Evolutionary conservation across 2,797 vertebrate genomes (phyloP), one percentile per base, ranked within the genome.

Genomic region (Heteromormyrus szaboi): DNA sequence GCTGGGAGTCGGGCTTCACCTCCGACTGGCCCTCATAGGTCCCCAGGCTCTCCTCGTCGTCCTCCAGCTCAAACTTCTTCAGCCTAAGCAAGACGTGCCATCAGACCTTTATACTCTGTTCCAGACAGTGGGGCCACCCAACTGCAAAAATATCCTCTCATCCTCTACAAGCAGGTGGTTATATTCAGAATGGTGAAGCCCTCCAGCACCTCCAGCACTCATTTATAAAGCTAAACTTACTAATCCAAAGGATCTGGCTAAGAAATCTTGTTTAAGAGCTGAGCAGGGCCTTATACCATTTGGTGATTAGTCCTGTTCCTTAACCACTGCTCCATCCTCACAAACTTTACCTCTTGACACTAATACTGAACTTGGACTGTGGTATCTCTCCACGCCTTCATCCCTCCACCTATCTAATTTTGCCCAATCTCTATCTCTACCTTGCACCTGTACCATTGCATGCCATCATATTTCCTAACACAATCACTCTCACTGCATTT

Each of bases 21-120:
- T 97, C 96, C 6, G 97, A 96, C 50, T 95, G 97, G 0, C 96
- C 90, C 89, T 98, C 99, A 22, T 96, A 97, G 92, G 96, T 98
- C 91, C 95, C 97, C 91, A 98, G 95, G 89, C 97, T 96, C 91
- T 98, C 98, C 0, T 99, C 98, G 41, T 99, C 98, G 88, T 98
- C 97, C 92, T 99, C 98, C 0, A 96, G 96, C 91, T 98, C 97
- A 91, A 98, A 95, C 91, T 99, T 99, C 91, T 96, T 97, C 17
- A 99, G 92, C 88, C 98, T 99, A 86, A 88, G 0, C 91, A 25
- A 84, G 86, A 92, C 0, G n/a, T 37, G 29, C 65, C 65, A 17
- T 72, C 65, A 72, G 65, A 33, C 29, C 65, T 37, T 72, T 3
- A 37, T 19, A n/a, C 17, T 11, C 12, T 2, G 6, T 44, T 41